Percentiles rank a stretch among this genome's conserved stretches.
Evolutionary conservation across 2,888 invertebrate genomes (phyloP).

Genomic region (Argyra leucocephala): DNA sequence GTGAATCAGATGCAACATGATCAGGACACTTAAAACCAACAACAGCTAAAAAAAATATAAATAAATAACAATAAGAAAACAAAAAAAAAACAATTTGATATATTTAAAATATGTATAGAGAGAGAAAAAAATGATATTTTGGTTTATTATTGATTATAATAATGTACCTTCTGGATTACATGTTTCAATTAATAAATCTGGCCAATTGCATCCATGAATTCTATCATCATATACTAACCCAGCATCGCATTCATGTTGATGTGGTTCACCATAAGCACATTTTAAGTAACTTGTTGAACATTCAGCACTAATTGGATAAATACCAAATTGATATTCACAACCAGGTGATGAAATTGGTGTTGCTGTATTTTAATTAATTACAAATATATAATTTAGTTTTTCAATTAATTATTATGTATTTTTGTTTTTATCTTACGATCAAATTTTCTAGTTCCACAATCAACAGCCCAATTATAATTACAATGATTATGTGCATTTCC

Average conservation of each 20-base stretch:
- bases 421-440: conserved; percentile 54
- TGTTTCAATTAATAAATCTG: conserved; percentile 73
- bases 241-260: conserved; percentile 71
- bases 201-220: conserved; percentile 87
- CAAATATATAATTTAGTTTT: not conserved
- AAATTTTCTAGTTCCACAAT: conserved; percentile 70
- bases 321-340: conserved; percentile 80
- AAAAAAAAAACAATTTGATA: conserved; percentile 14
- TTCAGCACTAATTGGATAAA: conserved; percentile 68
- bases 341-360: conserved; percentile 70
- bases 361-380: conserved; percentile 47
- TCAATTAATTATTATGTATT: not conserved
- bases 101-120: conserved; percentile 14
- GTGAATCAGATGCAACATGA: conserved; percentile 68
- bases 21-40: conserved; percentile 87
- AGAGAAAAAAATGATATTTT: too few species aligned
- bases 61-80: conserved; percentile 19
- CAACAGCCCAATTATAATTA: conserved; percentile 87
- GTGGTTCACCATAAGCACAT: conserved; percentile 73
- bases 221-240: conserved; percentile 82
- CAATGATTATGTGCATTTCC: conserved; percentile 85
- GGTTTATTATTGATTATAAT: not conserved
- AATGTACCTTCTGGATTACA: conserved; percentile 80
- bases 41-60: conserved; percentile 60
- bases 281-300: conserved; percentile 82